These are phyloP conservation scores for Chondrosia reniformis DNA, from an alignment of 37 sponge, comb jelly and placozoan species.

Conservation along the genomic window DNA sequence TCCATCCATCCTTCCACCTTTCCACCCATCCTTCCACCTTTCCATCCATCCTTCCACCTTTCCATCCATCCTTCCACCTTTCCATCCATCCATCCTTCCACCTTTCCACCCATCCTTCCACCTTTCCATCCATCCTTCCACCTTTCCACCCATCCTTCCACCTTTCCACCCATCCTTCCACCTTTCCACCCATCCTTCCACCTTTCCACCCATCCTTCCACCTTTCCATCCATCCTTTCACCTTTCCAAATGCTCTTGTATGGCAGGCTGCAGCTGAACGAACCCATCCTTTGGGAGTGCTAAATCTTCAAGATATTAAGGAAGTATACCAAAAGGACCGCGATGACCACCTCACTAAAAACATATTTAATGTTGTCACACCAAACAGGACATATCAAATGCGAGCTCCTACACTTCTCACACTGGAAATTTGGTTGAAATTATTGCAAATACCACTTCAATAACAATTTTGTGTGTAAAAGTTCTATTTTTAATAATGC, in stretches of 20 bases:
- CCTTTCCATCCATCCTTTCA: background rate
- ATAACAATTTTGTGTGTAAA: too few species aligned
- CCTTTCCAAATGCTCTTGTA: too few species aligned
- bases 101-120: background rate
- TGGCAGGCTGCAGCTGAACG: slow-evolving; percentile 35
- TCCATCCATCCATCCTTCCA: background rate
- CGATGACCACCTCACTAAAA: slow-evolving; percentile 49
- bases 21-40: background rate
- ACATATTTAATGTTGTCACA: slow-evolving; percentile 62
- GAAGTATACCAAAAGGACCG: slow-evolving; percentile 45
- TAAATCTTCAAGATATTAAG: slow-evolving; percentile 44
- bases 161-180: background rate
- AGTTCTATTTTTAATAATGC: too few species aligned
- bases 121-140: background rate
- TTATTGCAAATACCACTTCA: slow-evolving; percentile 36
- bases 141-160: background rate
- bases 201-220: background rate
- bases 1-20: background rate
- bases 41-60: background rate
- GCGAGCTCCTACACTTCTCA: slow-evolving; percentile 51
- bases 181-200: background rate
- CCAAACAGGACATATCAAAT: slow-evolving; percentile 50
- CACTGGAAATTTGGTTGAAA: slow-evolving; percentile 71
- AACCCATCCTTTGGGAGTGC: slow-evolving; percentile 66
- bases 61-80: background rate